Conservation (phyloP, 2,888 invertebrate genomes). For the Epistrophe eligans region DNA sequence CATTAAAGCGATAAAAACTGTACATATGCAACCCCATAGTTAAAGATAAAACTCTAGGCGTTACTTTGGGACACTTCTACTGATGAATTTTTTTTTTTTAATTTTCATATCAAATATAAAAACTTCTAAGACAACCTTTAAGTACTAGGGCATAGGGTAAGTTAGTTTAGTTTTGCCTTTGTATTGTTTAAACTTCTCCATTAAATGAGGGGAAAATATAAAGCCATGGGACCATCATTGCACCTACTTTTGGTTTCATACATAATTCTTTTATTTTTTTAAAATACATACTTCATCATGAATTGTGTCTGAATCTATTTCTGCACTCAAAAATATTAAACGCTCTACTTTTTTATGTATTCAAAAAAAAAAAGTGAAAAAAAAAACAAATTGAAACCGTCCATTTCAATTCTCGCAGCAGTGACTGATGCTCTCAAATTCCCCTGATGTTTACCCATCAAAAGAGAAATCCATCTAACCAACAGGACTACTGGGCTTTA, state of each 20-base stretch:
- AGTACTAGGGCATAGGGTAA: no score
- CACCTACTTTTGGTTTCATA: background rate
- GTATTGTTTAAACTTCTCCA: background rate
- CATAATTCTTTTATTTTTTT: background rate
- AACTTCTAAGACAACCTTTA: no score
- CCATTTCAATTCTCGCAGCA: constrained; percentile 20
- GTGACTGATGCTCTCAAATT: constrained; percentile 24
- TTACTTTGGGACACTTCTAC: no score
- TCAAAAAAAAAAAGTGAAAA: no score
- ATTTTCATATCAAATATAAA: no score
- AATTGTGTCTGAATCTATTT: constrained; percentile 20
- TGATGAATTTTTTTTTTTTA: no score
- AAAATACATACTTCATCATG: background rate
- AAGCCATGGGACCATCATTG: no score
- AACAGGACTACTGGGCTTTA: constrained; percentile 2
- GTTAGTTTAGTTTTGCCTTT: background rate
- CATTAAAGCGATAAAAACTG: no score
- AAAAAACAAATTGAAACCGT: background rate
- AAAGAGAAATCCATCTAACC: constrained; percentile 21
- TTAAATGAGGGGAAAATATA: background rate
- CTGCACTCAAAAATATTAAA: constrained; percentile 50
- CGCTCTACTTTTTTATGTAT: constrained; percentile 8
- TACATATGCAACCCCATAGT: no score
- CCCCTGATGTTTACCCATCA: constrained; percentile 18
- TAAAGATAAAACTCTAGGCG: no score